Evolutionary conservation across 2,888 invertebrate species (phyloP).

Genomic region (Acanthosepion pharaonis): DNA sequence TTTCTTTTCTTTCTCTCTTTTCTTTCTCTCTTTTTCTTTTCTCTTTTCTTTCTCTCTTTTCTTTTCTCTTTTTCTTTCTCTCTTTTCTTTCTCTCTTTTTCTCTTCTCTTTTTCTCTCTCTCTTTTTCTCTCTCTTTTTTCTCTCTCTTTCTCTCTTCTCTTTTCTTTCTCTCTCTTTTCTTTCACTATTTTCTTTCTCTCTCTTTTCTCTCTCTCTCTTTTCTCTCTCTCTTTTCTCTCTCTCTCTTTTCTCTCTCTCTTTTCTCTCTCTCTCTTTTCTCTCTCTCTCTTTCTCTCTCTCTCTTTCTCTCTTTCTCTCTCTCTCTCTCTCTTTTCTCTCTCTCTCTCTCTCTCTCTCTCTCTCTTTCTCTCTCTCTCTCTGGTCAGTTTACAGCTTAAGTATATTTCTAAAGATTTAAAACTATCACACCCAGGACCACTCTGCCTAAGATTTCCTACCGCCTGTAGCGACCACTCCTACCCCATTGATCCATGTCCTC

Average conservation of each 20-base stretch:
- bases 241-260: accelerated
- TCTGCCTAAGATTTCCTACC: no score
- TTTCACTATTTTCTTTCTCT: background rate
- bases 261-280: background rate
- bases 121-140: background rate
- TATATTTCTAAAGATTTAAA: no score
- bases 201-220: background rate
- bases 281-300: background rate
- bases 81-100: no score
- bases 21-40: no score
- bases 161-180: background rate
- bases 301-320: background rate
- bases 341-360: background rate
- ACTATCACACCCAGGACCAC: no score
- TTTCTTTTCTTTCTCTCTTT: no score
- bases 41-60: background rate
- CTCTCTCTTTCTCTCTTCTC: background rate
- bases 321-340: background rate
- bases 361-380: background rate
- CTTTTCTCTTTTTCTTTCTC: background rate
- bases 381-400: no score
- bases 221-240: background rate
- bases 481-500: no score
- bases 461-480: no score
- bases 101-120: no score